Conservation (phyloP, 2,888 invertebrate species). For the Coremacera marginata region DNA sequence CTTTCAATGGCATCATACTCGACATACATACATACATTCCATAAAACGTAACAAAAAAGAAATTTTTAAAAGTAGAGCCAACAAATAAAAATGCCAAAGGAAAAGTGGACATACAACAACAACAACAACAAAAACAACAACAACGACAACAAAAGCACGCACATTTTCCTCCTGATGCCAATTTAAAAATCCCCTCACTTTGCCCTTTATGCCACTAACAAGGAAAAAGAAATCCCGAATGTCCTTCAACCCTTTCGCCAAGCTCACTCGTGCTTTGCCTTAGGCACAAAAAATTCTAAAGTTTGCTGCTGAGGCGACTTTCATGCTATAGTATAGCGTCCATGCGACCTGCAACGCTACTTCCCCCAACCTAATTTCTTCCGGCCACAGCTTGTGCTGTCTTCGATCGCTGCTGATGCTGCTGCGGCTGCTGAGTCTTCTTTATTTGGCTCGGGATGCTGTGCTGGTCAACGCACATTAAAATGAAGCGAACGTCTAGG, state of each 20-base stretch:
- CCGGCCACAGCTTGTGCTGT: not conserved
- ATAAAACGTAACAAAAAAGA: not conserved
- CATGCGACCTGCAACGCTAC: not conserved
- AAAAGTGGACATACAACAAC: constrained; percentile 31
- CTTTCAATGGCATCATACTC: not conserved
- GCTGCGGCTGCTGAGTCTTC: not conserved
- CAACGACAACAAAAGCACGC: constrained; percentile 4
- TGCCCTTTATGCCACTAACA: not conserved
- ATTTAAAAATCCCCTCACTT: constrained; percentile 37
- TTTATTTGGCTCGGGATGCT: not conserved
- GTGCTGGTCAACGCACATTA: constrained; percentile 34
- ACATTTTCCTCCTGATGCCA: constrained; percentile 33
- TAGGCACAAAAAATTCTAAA: constrained; percentile 1
- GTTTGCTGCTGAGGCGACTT: constrained; percentile 1
- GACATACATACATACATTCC: not conserved
- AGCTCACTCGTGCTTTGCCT: constrained; percentile 6
- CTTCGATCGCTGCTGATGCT: not conserved
- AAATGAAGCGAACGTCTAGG: constrained; percentile 23
- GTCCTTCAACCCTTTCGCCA: constrained; percentile 44
- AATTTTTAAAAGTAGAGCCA: not conserved
- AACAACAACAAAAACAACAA: constrained; percentile 25
- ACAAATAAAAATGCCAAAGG: constrained; percentile 19
- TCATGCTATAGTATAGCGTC: not conserved
- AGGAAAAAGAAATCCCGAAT: constrained; percentile 31
- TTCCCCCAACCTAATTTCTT: not conserved